Base-by-base conservation (phyloP, 1,140 invertebrate genomes). In the Penaeus indicus region DNA sequence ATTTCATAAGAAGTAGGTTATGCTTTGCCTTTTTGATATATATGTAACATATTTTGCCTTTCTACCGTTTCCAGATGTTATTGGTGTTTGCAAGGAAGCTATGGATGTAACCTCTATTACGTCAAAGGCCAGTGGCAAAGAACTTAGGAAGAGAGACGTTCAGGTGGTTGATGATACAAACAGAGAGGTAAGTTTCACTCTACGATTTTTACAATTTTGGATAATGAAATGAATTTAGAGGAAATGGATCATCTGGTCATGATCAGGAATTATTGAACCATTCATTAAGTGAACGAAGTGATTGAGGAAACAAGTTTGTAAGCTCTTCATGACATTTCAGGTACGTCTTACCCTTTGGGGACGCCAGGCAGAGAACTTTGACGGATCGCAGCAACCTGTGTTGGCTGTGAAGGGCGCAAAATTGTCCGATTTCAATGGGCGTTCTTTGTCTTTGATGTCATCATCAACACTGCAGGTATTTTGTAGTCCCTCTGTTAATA, bases 81-180 rank as follows among this genome's bases (percentile, higher is more conserved):
- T 99, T 93, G 98, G 97, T 78, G 95, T 99, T 42, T 97, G 97
- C 90, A 97, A 97, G 92, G 93, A 93, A 60, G 94, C 94, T 5
- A 93, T 93, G 8, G 98, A 99, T 90, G 62, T 98, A 16, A 93
- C 95, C 88, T 94, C 94, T 8, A 94, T 99, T 22, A 95, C 95
- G 18, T 95, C 96, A 8, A 95, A 94, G 92, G 95, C 94, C 79
- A 96, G 96, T 0, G 96, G 96, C 61, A 96, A 95, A 92, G 96
- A 98, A 93, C 93, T 99, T 4, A 96, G 95, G 89, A 99, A 99
- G 92, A 94, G 98, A 89, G 98, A 99, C 90, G 90, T 99, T 2
- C 94, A 94, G 22, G 91, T 99, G 13, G 96, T 99, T 0, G 99
- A 99, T 93, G 94, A 96, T 90, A 96, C 96, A 64, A 95, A 95